Base-by-base conservation (phyloP, 2,797 vertebrate genomes). In the Rhabdomys pumilio region DNA sequence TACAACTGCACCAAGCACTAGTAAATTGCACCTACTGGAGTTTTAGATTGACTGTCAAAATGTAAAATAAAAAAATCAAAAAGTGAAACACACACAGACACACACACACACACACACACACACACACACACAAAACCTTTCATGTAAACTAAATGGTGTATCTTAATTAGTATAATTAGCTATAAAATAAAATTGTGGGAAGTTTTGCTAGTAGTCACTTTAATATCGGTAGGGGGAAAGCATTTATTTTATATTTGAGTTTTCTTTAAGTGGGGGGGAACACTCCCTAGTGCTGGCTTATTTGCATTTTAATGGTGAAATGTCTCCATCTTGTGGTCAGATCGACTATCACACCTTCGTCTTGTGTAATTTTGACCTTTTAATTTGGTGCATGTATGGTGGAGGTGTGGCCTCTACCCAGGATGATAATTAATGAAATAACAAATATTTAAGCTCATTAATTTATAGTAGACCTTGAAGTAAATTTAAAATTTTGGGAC, bases 251-350 rank as follows among this genome's bases (percentile, higher is more conserved):
- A 20, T 38, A n/a, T 50, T 63, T 79, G 20, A 12, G 7, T 19
- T 93, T 67, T 95, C 57, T 94, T 87, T 79, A 92, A 93, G 41
- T 65, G 11, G 80, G 55, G 41, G 72, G 26, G 12, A 34, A 61
- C 19, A 75, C 50, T 85, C 85, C 96, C 87, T 85, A 82, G 86
- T n/a, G 19, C 38, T 81, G 44, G 24, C 2, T 94, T 92, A 81
- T 96, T 98, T 97, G 77, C 84, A 87, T 93, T 94, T 96, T 44
- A 0, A 69, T 96, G 97, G 98, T 89, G 29, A 95, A 95, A 98
- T 95, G 94, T 97, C 98, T 98, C 98, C 98, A 98, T 97, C 98
- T 12, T 95, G 98, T 95, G 98, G 98, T 81, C 87, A 34, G 1
- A 76, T 26, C 0, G 34, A 79, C 90, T 65, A 96, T n/a, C 94